Evolutionary conservation across 2,797 vertebrate genomes (phyloP), one percentile per base, ranked within the genome.

Genomic region (Vireo griseus): DNA sequence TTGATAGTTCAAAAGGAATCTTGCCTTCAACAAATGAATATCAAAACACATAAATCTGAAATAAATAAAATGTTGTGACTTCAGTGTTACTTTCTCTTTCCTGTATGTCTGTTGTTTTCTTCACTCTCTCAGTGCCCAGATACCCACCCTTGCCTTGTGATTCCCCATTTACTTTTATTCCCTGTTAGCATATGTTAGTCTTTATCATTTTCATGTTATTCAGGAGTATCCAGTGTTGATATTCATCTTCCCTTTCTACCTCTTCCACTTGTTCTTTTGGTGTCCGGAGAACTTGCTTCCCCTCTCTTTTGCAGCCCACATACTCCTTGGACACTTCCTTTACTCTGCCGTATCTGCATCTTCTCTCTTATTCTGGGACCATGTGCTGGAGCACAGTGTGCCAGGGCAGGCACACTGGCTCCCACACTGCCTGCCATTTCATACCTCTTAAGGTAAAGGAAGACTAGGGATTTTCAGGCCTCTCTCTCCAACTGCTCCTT

Each of bases 1-100:
- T 94, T 96, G 96, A 97, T 96, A 91, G 69, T 86, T 93, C 80
- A 94, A 84, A 97, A 89, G 93, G 90, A 96, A 90, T 96, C 77
- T 88, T 19, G 39, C 75, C 80, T 94, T 93, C 94, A 61, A 69
- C 20, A 51, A 72, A 88, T 91, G 54, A 86, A 80, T 87, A 80
- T 44, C 74, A 81, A 95, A 94, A 48, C 3, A 7, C 16, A 62
- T 87, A 91, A 74, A 95, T 94, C 72, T 83, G 68, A 88, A 96
- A 86, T 79, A 95, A 95, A 92, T 86, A 86, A 95, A 61, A 51
- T 68, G 33, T 87, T 89, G 54, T 58, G 71, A 68, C 67, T 91
- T 89, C 26, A 54, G 2, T 15, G 22, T 83, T 87, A 26, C 29
- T 73, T 88, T 86, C 40, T 81, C 13, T 71, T 85, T 74, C 28